Evolutionary conservation across 2,797 vertebrate species (phyloP), one percentile per base, ranked within the genome.

Genomic region (Mareca strepera): DNA sequence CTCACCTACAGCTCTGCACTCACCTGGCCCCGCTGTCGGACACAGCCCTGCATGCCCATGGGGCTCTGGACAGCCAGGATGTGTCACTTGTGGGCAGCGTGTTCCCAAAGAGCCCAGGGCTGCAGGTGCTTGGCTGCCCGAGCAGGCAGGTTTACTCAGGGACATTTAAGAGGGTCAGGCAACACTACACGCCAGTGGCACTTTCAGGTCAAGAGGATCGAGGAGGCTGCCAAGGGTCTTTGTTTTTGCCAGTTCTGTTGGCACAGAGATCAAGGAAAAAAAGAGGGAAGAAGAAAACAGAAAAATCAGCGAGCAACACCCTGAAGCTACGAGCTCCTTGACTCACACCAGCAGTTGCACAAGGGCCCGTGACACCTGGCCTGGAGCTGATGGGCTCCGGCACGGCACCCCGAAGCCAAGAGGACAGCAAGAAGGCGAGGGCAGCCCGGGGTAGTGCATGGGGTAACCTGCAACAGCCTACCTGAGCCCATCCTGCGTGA

Each of bases 161-260:
- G 81, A 69, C 82, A 67, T 13, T 82, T 11, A 73, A 77, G 91
- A 85, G 53, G 87, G 81, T 63, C 66, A 56, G 70, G 91, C 48
- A 91, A 64, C 63, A 81, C 78, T 80, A 82, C 46, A 11, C 22
- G 21, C 66, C 56, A 31, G 84, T 75, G 87, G 94, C 77, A 82
- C 69, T 88, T 93, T 80, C 66, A 94, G 95, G 74, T 88, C 72
- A 58, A 82, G 63, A 78, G 91, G 84, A 90, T 59, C 55, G 80
- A 44, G 52, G 63, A 39, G 33, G 74, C 56, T 90, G 92, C 91
- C 91, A 95, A 94, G 64, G 66, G 60, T 50, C 91, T 94, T 29
- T 12, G 59, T 53, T 95, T 94, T 93, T 50, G 67, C 89, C 82
- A 60, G 73, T 77, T 93, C 86, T 88, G 79, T 10, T 95, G 92